A percentile compares a stretch with the other conserved stretches of the same genome.
Conservation (phyloP, 2,888 invertebrate species). For the Hydrotaea cyrtoneurina region DNA sequence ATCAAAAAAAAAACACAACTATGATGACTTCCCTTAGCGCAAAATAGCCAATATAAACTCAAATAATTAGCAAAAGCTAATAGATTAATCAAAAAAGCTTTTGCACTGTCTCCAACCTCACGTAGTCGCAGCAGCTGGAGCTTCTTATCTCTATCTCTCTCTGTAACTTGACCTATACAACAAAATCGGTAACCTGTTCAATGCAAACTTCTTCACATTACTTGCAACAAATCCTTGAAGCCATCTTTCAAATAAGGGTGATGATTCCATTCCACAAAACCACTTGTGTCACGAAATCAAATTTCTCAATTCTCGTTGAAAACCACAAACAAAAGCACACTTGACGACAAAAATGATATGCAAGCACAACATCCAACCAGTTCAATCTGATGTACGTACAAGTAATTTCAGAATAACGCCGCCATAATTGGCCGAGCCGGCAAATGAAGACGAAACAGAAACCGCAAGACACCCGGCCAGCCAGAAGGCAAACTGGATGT, state of each 20-base stretch:
- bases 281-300: constrained; percentile 47
- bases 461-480: neutral
- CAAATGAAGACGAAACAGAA: neutral
- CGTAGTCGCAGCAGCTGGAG: neutral
- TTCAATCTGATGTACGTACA: neutral
- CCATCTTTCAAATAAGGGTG: neutral
- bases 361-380: neutral
- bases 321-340: neutral
- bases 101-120: too few species aligned
- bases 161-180: neutral
- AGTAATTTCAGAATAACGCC: constrained; percentile 34
- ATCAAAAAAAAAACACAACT: too few species aligned
- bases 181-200: neutral
- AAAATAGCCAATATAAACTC: too few species aligned
- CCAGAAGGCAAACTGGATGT: constrained; percentile 9
- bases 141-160: neutral
- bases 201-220: neutral
- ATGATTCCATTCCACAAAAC: constrained; percentile 31
- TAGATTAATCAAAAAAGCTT: too few species aligned
- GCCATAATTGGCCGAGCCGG: neutral
- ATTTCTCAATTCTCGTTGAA: constrained; percentile 30
- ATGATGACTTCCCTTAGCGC: too few species aligned
- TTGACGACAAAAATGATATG: constrained; percentile 36
- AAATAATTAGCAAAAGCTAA: neutral
- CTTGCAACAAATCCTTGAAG: constrained; percentile 10